Conservation (phyloP, 2,888 invertebrate genomes). For the Alloplasta piceator region DNA sequence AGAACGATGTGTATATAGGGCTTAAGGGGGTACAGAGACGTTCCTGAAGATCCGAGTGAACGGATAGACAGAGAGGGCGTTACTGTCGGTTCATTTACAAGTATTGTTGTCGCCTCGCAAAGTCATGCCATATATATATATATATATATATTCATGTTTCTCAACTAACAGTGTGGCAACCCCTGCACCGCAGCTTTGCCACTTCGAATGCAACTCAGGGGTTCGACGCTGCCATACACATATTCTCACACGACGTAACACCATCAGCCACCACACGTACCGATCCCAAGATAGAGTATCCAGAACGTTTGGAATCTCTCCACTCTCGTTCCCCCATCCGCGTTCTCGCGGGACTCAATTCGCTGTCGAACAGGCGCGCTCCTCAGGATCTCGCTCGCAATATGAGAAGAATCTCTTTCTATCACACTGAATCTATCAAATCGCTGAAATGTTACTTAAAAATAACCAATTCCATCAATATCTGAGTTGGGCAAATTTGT, state of each 20-base stretch:
- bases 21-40: slow-evolving; percentile 64
- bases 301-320: slow-evolving; percentile 40
- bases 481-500: no score
- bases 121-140: slow-evolving; percentile 18
- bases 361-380: slow-evolving; percentile 39
- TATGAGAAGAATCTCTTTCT: slow-evolving; percentile 21
- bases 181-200: slow-evolving; percentile 58
- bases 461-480: no score
- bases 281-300: slow-evolving; percentile 6
- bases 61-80: slow-evolving; percentile 66
- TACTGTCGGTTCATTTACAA: slow-evolving; percentile 80
- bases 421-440: slow-evolving; percentile 41
- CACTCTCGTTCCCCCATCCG: slow-evolving; percentile 26
- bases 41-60: slow-evolving; percentile 71
- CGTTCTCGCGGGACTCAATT: slow-evolving; percentile 46
- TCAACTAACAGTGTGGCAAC: slow-evolving; percentile 13
- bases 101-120: slow-evolving; percentile 76
- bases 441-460: background rate
- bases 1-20: slow-evolving; percentile 21
- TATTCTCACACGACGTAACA: slow-evolving; percentile 20
- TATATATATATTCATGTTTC: slow-evolving; percentile 1
- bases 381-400: slow-evolving; percentile 10
- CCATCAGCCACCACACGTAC: slow-evolving; percentile 36
- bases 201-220: slow-evolving; percentile 64
- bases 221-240: slow-evolving; percentile 28